Percentiles rank a stretch among this genome's conserved stretches.
phyloP scores from a whole-genome alignment of 2,888 invertebrate genomes.

The Parascotia fuliginaria region DNA sequence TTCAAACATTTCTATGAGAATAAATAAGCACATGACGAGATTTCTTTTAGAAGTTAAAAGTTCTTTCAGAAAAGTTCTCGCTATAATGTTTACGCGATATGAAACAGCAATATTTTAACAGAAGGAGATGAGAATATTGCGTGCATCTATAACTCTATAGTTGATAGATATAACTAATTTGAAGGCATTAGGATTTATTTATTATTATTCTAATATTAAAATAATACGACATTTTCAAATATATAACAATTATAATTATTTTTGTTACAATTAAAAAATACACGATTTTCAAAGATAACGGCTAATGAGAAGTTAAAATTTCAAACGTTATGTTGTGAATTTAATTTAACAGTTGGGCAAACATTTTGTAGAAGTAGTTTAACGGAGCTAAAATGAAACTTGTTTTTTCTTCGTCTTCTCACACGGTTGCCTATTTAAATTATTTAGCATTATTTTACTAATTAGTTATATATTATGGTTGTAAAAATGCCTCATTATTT shows the following conservation, averaged over 20 bases:
- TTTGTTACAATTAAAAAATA: constrained; percentile 9
- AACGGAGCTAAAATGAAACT: neutral
- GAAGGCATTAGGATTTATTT: no score
- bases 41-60: no score
- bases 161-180: no score
- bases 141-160: no score
- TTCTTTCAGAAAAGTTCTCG: no score
- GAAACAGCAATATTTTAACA: no score
- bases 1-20: no score
- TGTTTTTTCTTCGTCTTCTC: constrained; percentile 1
- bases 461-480: neutral
- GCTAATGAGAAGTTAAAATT: constrained; percentile 7
- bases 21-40: no score
- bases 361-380: constrained; percentile 6
- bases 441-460: neutral
- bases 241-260: neutral
- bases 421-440: neutral
- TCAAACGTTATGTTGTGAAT: constrained; percentile 7
- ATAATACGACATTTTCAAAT: neutral
- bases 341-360: constrained; percentile 12
- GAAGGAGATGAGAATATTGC: no score
- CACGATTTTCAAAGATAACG: constrained; percentile 9
- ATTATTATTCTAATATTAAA: no score
- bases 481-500: neutral
- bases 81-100: no score